Base-by-base conservation (phyloP, 2,797 vertebrate genomes). In the Trachurus trachurus region DNA sequence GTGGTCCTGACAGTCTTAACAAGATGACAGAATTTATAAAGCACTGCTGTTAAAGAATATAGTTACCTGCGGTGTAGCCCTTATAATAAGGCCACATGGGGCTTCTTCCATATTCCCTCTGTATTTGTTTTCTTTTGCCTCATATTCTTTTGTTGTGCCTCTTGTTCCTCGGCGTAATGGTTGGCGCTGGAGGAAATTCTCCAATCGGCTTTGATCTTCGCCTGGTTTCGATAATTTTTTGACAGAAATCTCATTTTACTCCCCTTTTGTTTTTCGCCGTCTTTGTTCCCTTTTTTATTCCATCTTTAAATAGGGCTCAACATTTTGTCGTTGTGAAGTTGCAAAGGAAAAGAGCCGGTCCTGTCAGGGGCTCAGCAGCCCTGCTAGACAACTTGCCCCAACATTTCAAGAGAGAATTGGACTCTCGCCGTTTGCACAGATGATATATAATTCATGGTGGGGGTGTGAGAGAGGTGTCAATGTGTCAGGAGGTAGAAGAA, bases 1-100 rank as follows among this genome's bases (percentile, higher is more conserved):
- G 95, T 87, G 90, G 90, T 95, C 94, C 95, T 96, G 95, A 96
- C 95, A 93, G 86, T 93, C 92, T 92, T 97, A 97, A 97, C 93
- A 95, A 97, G 96, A 95, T 87, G 92, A 96, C 94, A 96, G 95
- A 95, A 96, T 97, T 97, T 97, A 97, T 97, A 96, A 97, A 96
- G 93, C 89, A 82, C 93, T 90, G 81, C 67, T 52, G 93, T 88
- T 83, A 95, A 95, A 96, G 93, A 94, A 95, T 89, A 90, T 94
- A 89, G 95, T 96, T 96, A 95, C 96, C 95, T 96, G 93, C 92
- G 92, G 95, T 94, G 95, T 92, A 90, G 94, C 95, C 96, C 96
- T 94, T 94, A 92, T 97, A 98, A 97, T 96, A 97, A 97, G 96
- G 96, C 95, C 96, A 97, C 96, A 70, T 88, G 96, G 95, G 96